Percentiles rank a stretch among this genome's conserved stretches.
These are phyloP conservation scores for Colostygia pectinataria DNA, from an alignment of 2,888 invertebrate genomes.

Conservation along the genomic window DNA sequence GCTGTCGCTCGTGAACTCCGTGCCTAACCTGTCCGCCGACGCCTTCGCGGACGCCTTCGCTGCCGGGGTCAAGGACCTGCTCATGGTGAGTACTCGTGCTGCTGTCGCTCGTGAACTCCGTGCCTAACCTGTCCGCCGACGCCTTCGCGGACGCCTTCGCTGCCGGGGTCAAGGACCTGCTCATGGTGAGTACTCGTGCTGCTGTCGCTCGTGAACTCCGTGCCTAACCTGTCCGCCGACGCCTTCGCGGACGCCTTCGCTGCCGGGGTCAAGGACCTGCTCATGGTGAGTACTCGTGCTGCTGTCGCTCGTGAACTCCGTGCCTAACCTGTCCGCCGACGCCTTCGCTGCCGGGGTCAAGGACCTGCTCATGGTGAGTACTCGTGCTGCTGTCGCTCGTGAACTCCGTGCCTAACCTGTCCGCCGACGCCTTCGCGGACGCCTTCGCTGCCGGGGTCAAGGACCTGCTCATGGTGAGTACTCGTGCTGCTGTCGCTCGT, in stretches of 20 bases:
- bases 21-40: conserved; percentile 86
- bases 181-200: no score
- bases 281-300: not conserved
- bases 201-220: conserved; percentile 87
- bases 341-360: conserved; percentile 97
- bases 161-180: conserved; percentile 95
- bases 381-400: no score
- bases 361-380: conserved; percentile 84
- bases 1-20: conserved; percentile 52
- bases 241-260: conserved; percentile 98
- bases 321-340: conserved; percentile 85
- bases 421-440: conserved; percentile 88
- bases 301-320: conserved; percentile 89
- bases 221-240: conserved; percentile 88
- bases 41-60: conserved; percentile 98
- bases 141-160: conserved; percentile 98
- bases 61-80: conserved; percentile 97
- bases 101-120: no score
- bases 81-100: no score
- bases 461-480: conserved; percentile 94
- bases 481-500: not conserved
- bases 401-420: conserved; percentile 87
- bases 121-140: conserved; percentile 88
- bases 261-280: conserved; percentile 95
- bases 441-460: conserved; percentile 98